Conservation (phyloP, 2,797 vertebrate genomes). For the Arnoldichthys spilopterus region DNA sequence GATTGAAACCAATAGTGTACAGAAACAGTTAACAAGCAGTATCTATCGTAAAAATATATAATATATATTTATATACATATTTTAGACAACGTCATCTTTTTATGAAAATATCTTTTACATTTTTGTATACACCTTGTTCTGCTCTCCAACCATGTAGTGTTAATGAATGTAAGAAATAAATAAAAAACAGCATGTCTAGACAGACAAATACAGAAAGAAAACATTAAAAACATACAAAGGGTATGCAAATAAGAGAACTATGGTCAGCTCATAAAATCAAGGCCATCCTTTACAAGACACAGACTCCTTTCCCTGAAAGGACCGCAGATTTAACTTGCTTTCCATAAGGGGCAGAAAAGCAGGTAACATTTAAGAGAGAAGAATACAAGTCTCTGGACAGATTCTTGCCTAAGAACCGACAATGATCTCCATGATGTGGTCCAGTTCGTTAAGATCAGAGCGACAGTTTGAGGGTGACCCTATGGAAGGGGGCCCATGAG, state of each 20-base stretch:
- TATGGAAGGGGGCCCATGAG: constrained; percentile 72
- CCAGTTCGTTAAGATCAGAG: constrained; percentile 85
- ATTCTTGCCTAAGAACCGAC: constrained; percentile 82
- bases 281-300: constrained; percentile 58
- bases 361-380: constrained; percentile 47
- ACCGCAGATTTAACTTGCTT: constrained; percentile 56
- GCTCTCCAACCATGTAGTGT: constrained; percentile 66
- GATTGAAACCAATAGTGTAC: constrained; percentile 55
- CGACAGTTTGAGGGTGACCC: constrained; percentile 80
- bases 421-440: constrained; percentile 88
- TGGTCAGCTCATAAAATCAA: constrained; percentile 69
- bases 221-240: constrained; percentile 59
- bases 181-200: constrained; percentile 53
- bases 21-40: constrained; percentile 62
- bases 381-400: constrained; percentile 39
- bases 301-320: constrained; percentile 58
- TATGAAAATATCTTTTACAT: constrained; percentile 68
- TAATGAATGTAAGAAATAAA: constrained; percentile 63
- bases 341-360: constrained; percentile 59
- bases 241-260: constrained; percentile 61
- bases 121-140: constrained; percentile 64
- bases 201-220: constrained; percentile 51
- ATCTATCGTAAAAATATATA: constrained; percentile 64
- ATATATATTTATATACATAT: constrained; percentile 65
- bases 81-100: constrained; percentile 61